Conservation (phyloP, 2,113 vertebrate genomes). For the Lota lota region DNA sequence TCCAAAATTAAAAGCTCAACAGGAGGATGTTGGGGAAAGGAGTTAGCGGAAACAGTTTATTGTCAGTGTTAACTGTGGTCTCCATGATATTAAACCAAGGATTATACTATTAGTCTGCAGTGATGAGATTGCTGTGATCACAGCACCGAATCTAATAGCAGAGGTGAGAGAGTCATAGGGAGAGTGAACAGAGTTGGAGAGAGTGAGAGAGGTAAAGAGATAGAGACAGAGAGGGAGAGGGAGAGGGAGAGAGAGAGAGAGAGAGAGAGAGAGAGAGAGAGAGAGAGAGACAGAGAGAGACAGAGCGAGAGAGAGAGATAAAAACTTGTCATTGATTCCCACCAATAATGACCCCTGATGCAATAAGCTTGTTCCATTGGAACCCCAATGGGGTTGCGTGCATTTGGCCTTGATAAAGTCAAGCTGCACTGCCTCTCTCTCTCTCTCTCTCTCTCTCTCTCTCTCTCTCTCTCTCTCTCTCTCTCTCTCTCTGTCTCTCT, state of each 20-base stretch:
- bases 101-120: neutral
- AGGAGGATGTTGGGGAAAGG: neutral
- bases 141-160: neutral
- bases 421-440: neutral
- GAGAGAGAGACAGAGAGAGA: neutral
- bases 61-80: neutral
- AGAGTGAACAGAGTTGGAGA: neutral
- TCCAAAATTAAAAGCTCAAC: neutral
- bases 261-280: neutral
- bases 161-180: too few relatives aligned
- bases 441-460: too few relatives aligned
- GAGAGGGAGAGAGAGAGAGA: too few relatives aligned
- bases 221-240: too few relatives aligned
- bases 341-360: slow-evolving; percentile 31
- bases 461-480: too few relatives aligned
- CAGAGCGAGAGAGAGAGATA: too few relatives aligned
- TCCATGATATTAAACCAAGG: neutral
- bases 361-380: slow-evolving; percentile 25
- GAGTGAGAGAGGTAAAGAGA: neutral
- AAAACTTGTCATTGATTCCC: slow-evolving; percentile 22
- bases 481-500: neutral
- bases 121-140: neutral
- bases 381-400: slow-evolving; percentile 16
- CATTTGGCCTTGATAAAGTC: slow-evolving; percentile 11
- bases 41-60: neutral